These are phyloP conservation scores for Myrmophylax atrothorax DNA, from an alignment of 2,113 vertebrate species.

Conservation along the genomic window DNA sequence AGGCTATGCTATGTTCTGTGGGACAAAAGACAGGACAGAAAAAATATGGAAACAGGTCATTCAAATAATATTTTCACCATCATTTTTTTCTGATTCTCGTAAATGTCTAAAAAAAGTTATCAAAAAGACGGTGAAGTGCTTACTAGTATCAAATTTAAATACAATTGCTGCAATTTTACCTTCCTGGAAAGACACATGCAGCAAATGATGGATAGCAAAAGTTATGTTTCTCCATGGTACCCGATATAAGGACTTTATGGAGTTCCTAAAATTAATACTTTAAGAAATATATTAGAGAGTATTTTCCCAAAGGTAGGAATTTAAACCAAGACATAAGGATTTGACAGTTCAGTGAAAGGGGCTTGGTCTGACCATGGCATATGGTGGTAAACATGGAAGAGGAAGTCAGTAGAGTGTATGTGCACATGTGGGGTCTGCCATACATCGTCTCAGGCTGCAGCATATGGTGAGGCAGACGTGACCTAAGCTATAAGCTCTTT, in stretches of 20 bases:
- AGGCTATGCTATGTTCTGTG: background rate
- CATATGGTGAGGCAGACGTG: background rate
- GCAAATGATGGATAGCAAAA: background rate
- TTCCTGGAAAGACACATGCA: background rate
- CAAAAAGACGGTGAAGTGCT: background rate
- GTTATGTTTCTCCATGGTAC: background rate
- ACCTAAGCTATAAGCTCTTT: background rate
- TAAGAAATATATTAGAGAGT: background rate
- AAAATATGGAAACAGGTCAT: background rate
- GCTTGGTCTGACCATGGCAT: background rate
- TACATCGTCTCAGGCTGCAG: accelerated
- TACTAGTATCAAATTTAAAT: background rate
- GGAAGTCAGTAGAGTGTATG: background rate
- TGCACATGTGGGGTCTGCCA: accelerated
- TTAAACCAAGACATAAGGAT: background rate
- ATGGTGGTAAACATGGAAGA: background rate
- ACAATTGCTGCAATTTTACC: background rate
- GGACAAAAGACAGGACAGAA: background rate
- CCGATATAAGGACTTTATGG: background rate
- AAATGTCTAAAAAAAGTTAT: background rate
- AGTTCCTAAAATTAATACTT: background rate
- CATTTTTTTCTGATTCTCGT: background rate
- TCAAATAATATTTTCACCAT: background rate
- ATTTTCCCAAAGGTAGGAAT: background rate
- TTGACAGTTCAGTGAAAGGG: accelerated